Base-by-base conservation (phyloP, 2,888 invertebrate species). In the Phyto melanocephala region DNA sequence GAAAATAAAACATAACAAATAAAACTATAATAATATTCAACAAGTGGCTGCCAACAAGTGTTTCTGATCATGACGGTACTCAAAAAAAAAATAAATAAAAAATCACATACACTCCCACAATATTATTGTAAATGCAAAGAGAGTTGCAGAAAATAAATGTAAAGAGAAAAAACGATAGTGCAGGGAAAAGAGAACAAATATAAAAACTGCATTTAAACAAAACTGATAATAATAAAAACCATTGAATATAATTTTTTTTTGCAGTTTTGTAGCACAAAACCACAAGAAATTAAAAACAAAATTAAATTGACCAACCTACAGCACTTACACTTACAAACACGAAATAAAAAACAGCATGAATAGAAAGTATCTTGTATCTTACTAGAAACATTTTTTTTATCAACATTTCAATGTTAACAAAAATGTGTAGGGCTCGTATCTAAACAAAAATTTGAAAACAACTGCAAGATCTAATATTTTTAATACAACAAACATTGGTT, bases 41-140 rank as follows among this genome's bases (percentile, higher is more conserved):
- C 82, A 82, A 79, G 82, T 82, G 76, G 60, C 60, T 71, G 71
- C 40, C 74, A 81, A 72, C 81, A 82, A 82, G 74, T 78, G 78
- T 68, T 60, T 74, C 35, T 54, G 80, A 76, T 76, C 47, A 52
- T 50, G 50, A 80, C 75, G 65, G 45, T 20, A 15, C 2, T 4
- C 15, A 65, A 47, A n/a, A 52, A 11, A 71, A 22, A 20, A 24
- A 45, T 22, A 33, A 15, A 60, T 24, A 60, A 13, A 13, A 15
- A 35, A 2, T 17, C 28, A 35, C 28, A 6, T 2, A 24, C 33
- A 52, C 24, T 11, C 15, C 11, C 11, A 37, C 65, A 63, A 65
- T 13, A 50, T 7, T n/a, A 13, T 4, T 10, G 17, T 1, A 71
- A 33, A 20, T 47, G 20, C 13, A 11, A 72, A 68, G 67, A 77